phyloP scores from a whole-genome alignment of 2,888 invertebrate species.

The Polyommatus icarus region DNA sequence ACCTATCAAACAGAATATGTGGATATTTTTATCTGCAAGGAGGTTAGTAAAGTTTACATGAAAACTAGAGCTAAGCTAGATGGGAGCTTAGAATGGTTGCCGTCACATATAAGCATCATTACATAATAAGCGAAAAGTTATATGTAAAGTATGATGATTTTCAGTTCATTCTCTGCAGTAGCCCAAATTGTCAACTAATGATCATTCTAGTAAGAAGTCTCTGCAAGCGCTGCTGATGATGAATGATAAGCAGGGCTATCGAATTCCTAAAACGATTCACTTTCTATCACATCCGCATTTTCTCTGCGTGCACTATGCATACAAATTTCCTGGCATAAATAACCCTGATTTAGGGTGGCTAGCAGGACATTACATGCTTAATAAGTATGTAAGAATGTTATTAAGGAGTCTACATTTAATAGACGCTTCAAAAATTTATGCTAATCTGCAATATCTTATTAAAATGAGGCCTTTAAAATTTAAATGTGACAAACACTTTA shows the following conservation, averaged over 20 bases:
- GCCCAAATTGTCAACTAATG: neutral
- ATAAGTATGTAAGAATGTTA: neutral
- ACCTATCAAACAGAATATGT: too few species aligned
- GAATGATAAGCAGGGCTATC: conserved; percentile 1
- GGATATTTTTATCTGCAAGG: too few species aligned
- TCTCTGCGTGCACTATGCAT: neutral
- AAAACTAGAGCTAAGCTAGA: too few species aligned
- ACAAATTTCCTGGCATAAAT: neutral
- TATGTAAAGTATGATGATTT: neutral
- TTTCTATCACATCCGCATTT: conserved; percentile 17
- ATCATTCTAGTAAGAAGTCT: neutral
- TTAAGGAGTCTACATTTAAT: neutral
- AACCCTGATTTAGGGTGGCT: neutral
- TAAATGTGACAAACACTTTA: too few species aligned
- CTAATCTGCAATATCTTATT: too few species aligned
- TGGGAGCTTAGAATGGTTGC: neutral
- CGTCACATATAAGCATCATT: neutral
- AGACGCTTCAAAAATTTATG: too few species aligned
- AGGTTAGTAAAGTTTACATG: too few species aligned
- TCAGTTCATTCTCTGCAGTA: neutral
- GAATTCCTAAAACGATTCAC: conserved; percentile 17
- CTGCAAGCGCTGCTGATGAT: neutral
- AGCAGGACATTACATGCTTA: neutral
- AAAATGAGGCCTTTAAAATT: too few species aligned
- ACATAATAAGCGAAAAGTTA: neutral